These are phyloP conservation scores for Leptobrachium ailaonicum DNA, from an alignment of 2,113 vertebrate genomes.

Conservation along the genomic window DNA sequence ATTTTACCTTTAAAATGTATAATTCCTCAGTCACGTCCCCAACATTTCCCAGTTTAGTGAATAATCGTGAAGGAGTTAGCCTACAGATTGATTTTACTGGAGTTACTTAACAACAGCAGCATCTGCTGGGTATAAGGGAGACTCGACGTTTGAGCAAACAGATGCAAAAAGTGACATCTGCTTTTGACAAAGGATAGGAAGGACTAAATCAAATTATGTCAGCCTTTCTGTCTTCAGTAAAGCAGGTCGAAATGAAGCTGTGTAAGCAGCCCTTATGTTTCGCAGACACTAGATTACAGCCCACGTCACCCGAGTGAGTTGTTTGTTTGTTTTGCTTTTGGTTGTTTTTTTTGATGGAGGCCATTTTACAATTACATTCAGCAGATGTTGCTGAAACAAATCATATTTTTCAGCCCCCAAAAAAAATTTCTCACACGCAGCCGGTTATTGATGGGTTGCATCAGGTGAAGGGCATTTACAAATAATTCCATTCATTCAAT, in stretches of 20 bases:
- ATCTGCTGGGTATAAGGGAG: conserved; percentile 70
- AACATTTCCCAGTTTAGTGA: too few relatives aligned
- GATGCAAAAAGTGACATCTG: conserved; percentile 95
- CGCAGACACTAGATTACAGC: conserved; percentile 12
- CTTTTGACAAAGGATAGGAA: conserved; percentile 78
- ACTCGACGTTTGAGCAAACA: conserved; percentile 75
- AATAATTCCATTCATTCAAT: too few relatives aligned
- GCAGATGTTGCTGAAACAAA: background rate
- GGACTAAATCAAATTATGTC: conserved; percentile 83
- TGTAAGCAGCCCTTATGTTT: conserved; percentile 35
- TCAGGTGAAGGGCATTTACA: too few relatives aligned
- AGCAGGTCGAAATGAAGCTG: conserved; percentile 23
- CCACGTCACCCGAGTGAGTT: background rate
- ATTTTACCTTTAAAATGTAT: too few relatives aligned
- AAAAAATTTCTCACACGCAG: too few relatives aligned
- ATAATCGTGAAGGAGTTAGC: background rate
- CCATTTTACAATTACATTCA: background rate
- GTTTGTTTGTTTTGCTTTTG: background rate
- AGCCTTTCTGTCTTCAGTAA: conserved; percentile 67
- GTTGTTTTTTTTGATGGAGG: background rate
- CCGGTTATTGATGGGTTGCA: too few relatives aligned
- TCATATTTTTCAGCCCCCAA: background rate
- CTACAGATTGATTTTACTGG: conserved; percentile 39
- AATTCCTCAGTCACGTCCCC: too few relatives aligned
- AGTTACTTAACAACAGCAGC: conserved; percentile 61